Percentiles rank a stretch among this genome's conserved stretches.
These are phyloP conservation scores for Mormyrus hasselquistii DNA, from an alignment of 2,797 vertebrate genomes.

Conservation along the genomic window DNA sequence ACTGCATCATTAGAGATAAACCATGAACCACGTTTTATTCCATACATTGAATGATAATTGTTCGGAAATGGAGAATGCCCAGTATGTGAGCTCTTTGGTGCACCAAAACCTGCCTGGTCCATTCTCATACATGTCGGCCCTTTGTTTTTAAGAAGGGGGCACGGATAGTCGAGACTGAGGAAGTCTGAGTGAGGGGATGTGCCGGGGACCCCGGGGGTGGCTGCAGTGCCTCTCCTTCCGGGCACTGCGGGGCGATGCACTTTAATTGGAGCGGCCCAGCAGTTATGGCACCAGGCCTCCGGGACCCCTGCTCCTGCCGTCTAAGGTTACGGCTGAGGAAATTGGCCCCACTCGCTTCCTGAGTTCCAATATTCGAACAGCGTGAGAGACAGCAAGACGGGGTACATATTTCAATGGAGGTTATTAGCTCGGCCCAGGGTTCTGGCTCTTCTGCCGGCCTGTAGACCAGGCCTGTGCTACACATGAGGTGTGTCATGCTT, in stretches of 20 bases:
- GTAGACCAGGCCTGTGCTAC: not conserved
- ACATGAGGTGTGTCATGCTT: not conserved
- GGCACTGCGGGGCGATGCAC: not conserved
- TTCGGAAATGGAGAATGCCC: constrained; percentile 11
- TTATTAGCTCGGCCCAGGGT: constrained; percentile 66
- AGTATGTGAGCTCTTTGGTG: not conserved
- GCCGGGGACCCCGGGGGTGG: constrained; percentile 37
- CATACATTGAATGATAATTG: constrained; percentile 4
- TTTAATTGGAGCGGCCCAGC: not conserved
- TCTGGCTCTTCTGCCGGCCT: constrained; percentile 16
- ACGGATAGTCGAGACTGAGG: not conserved
- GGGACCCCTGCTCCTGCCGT: constrained; percentile 66
- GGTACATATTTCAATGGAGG: constrained; percentile 70
- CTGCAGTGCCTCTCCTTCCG: constrained; percentile 25
- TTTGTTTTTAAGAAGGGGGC: not conserved
- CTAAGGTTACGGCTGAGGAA: constrained; percentile 83
- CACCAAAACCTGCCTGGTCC: not conserved
- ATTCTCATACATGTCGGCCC: constrained; percentile 32
- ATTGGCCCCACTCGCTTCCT: constrained; percentile 81
- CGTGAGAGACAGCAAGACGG: constrained; percentile 55
- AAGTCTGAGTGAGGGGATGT: not conserved
- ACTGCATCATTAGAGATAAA: not conserved
- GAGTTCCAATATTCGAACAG: constrained; percentile 67
- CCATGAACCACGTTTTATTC: not conserved
- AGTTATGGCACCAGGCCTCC: constrained; percentile 58